A percentile compares a stretch with the other conserved stretches of the same genome.
Evolutionary conservation across 2,797 vertebrate genomes (phyloP).

Genomic region (Lutjanus campechanus): DNA sequence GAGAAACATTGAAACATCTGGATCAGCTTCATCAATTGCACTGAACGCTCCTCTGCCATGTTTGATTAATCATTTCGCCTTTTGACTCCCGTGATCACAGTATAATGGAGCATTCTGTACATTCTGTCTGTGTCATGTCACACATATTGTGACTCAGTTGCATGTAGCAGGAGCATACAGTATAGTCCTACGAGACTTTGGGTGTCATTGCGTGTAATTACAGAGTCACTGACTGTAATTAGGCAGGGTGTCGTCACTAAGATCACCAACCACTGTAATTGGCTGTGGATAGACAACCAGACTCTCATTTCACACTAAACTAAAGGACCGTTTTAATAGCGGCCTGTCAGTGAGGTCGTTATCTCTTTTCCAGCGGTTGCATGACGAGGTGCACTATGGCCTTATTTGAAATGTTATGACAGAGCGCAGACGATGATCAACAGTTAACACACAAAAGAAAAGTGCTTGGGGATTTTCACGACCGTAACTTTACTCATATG

Average conservation of each 20-base stretch:
- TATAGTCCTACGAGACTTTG: slow-evolving; percentile 34
- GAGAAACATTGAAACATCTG: slow-evolving; percentile 35
- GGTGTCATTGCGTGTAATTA: slow-evolving; percentile 69
- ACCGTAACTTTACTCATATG: neutral
- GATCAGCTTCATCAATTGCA: slow-evolving; percentile 38
- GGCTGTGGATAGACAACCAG: slow-evolving; percentile 53
- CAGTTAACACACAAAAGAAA: neutral
- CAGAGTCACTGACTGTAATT: slow-evolving; percentile 68
- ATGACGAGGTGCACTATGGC: slow-evolving; percentile 10
- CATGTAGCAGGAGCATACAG: neutral
- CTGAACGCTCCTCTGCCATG: neutral
- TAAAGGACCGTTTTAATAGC: slow-evolving; percentile 48
- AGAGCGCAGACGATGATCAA: slow-evolving; percentile 26
- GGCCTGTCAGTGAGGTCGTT: slow-evolving; percentile 49
- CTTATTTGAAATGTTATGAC: slow-evolving; percentile 14
- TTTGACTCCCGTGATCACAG: neutral
- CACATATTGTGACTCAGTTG: neutral
- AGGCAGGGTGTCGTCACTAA: slow-evolving; percentile 51
- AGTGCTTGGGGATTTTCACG: slow-evolving; percentile 12
- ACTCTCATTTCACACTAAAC: slow-evolving; percentile 60
- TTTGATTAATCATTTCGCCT: slow-evolving; percentile 16
- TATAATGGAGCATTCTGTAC: slow-evolving; percentile 13
- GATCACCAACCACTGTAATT: slow-evolving; percentile 55
- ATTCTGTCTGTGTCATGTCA: neutral
- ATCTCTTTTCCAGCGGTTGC: slow-evolving; percentile 32